phyloP scores from a whole-genome alignment of 2,888 invertebrate species.

The Caenorhabditis sp. region DNA sequence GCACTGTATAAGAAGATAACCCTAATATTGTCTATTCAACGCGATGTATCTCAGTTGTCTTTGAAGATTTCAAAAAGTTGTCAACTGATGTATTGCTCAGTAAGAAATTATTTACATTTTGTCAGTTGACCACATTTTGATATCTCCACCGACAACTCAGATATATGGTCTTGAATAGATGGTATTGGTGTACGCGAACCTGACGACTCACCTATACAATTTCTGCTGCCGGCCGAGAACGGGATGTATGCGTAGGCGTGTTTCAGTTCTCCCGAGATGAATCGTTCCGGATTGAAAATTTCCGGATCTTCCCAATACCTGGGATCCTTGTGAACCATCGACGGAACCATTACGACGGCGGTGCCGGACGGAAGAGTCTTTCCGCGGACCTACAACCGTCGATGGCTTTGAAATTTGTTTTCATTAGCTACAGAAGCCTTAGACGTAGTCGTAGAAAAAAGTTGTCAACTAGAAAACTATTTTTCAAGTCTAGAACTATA shows the following conservation, averaged over 20 bases:
- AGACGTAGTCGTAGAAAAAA: no score
- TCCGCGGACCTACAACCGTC: slow-evolving; percentile 36
- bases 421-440: no score
- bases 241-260: slow-evolving; percentile 81
- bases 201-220: slow-evolving; percentile 80
- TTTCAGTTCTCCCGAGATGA: slow-evolving; percentile 78
- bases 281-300: slow-evolving; percentile 80
- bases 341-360: slow-evolving; percentile 77
- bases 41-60: not conserved
- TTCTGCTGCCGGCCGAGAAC: slow-evolving; percentile 81
- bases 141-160: no score
- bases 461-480: no score
- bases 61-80: not conserved
- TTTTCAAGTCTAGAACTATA: no score
- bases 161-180: no score
- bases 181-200: no score
- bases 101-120: no score
- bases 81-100: no score
- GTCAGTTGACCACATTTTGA: no score
- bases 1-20: not conserved
- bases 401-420: no score
- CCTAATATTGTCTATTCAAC: not conserved
- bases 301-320: slow-evolving; percentile 68
- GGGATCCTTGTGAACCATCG: slow-evolving; percentile 79
- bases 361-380: slow-evolving; percentile 79